phyloP scores from a whole-genome alignment of 2,888 invertebrate species.

The Muschampia plurimacula region DNA sequence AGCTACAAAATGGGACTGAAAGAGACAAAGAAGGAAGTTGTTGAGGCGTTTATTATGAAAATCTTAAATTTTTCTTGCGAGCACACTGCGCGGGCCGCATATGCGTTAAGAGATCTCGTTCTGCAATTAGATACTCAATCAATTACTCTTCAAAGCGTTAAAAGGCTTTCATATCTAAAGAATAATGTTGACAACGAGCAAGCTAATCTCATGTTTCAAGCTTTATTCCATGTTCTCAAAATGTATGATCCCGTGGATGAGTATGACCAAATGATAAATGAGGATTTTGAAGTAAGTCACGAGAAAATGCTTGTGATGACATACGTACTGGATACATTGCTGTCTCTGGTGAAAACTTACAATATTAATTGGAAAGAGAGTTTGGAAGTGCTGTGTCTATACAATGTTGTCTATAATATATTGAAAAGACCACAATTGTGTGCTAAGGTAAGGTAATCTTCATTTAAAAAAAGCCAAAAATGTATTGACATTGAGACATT shows the following conservation, averaged over 20 bases:
- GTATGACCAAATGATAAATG: conserved; percentile 52
- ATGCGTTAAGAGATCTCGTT: conserved; percentile 84
- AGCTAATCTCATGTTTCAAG: conserved; percentile 87
- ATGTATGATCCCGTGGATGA: conserved; percentile 75
- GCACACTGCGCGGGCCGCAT: conserved; percentile 87
- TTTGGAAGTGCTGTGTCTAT: conserved; percentile 90
- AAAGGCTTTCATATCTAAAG: conserved; percentile 85
- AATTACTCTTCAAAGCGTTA: conserved; percentile 81
- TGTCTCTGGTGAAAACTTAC: conserved; percentile 88
- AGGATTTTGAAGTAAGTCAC: conserved; percentile 60
- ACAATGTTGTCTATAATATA: conserved; percentile 69
- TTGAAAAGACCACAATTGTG: conserved; percentile 68
- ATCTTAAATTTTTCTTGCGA: conserved; percentile 87
- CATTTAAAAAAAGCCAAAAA: background rate
- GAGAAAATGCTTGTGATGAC: conserved; percentile 82
- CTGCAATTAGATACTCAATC: conserved; percentile 72
- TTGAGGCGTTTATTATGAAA: conserved; percentile 86
- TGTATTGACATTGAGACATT: no score
- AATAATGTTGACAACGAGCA: conserved; percentile 86
- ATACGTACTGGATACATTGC: conserved; percentile 88
- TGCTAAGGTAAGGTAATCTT: conserved; percentile 63
- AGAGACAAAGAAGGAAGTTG: conserved; percentile 71
- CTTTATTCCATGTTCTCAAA: conserved; percentile 86
- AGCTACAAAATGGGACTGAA: conserved; percentile 49
- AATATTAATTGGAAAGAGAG: conserved; percentile 92